A percentile compares a stretch with the other conserved stretches of the same genome.
These are phyloP conservation scores for Contarinia nasturtii DNA, from an alignment of 1,140 invertebrate genomes.

Conservation along the genomic window DNA sequence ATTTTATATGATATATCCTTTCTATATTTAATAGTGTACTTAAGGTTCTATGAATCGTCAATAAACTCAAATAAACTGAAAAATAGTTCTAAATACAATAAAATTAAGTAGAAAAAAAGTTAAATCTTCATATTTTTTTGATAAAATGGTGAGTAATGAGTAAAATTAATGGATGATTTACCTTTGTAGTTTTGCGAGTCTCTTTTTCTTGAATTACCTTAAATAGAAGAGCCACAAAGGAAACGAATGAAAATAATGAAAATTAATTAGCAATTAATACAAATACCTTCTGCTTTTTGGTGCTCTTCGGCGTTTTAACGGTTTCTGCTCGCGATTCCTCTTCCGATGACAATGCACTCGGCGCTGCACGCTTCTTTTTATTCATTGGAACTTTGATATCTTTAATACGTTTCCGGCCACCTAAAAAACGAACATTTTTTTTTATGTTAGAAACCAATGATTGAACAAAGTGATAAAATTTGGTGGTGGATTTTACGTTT, in stretches of 20 bases:
- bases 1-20: too few species aligned
- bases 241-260: too few species aligned
- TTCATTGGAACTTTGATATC: slow-evolving; percentile 22
- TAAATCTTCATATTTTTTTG: background rate
- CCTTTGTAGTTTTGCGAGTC: slow-evolving; percentile 24
- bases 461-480: background rate
- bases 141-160: background rate
- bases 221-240: too few species aligned
- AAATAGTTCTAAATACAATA: background rate
- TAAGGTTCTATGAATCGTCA: background rate
- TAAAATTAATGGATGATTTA: slow-evolving; percentile 12
- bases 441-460: background rate
- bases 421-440: slow-evolving; percentile 16
- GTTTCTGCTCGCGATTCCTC: slow-evolving; percentile 15
- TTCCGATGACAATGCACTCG: slow-evolving; percentile 16
- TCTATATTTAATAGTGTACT: too few species aligned
- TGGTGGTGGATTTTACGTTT: slow-evolving; percentile 27
- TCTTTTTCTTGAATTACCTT: slow-evolving; percentile 28
- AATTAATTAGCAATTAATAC: too few species aligned
- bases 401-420: slow-evolving; percentile 35
- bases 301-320: slow-evolving; percentile 1
- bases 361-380: slow-evolving; percentile 19
- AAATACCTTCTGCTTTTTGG: slow-evolving; percentile 6
- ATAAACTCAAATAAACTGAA: background rate
- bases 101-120: background rate